phyloP scores from a whole-genome alignment of 2,113 vertebrate species.

The Marcusenius ussheri region DNA sequence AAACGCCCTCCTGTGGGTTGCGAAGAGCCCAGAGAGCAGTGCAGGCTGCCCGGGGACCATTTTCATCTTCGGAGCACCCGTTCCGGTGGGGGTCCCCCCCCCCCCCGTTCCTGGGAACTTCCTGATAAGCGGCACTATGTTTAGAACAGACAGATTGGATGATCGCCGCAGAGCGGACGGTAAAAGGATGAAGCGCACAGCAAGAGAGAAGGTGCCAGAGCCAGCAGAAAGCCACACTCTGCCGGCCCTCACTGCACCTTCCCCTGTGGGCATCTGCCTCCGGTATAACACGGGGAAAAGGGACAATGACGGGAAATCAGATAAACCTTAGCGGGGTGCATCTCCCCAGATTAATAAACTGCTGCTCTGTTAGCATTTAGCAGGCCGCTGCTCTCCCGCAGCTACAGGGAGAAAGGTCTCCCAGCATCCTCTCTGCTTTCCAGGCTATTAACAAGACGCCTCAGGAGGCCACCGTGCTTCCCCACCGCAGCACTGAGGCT shows the following conservation, averaged over 20 bases:
- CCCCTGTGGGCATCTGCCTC: background rate
- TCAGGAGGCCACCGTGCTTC: background rate
- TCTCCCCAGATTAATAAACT: conserved; percentile 25
- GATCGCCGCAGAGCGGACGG: background rate
- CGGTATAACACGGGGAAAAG: conserved; percentile 2
- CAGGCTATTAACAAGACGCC: background rate
- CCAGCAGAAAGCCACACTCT: background rate
- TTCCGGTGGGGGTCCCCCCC: background rate
- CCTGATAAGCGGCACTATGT: background rate
- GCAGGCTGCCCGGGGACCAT: background rate
- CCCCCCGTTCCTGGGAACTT: background rate
- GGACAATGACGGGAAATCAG: conserved; percentile 16
- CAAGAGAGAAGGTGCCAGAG: background rate
- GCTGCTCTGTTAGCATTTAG: background rate
- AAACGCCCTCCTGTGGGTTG: background rate
- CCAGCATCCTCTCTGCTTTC: conserved; percentile 12
- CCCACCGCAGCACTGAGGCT: background rate
- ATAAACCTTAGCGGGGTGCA: conserved; percentile 1
- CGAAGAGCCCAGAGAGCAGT: background rate
- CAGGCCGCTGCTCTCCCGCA: background rate
- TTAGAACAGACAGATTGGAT: background rate
- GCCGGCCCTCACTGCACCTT: background rate
- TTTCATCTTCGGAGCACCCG: background rate
- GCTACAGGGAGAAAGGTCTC: conserved; percentile 18
- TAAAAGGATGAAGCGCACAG: background rate